phyloP scores from a whole-genome alignment of 2,888 invertebrate genomes.

The Lithophane socia region DNA sequence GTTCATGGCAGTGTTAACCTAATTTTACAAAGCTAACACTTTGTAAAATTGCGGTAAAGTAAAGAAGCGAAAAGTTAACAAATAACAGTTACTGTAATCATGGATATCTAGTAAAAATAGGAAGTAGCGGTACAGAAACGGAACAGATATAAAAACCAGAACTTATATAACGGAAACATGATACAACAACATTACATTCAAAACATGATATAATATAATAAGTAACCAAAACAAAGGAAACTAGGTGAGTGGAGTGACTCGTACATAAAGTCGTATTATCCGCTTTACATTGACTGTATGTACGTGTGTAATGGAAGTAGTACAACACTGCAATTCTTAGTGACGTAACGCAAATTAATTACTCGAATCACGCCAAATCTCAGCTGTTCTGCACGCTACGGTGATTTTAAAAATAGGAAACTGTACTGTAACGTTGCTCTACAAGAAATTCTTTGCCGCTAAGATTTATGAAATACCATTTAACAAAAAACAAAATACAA shows the following conservation, averaged over 20 bases:
- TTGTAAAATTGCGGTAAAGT: slow-evolving; percentile 29
- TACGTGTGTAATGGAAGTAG: slow-evolving; percentile 58
- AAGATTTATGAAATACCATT: slow-evolving; percentile 62
- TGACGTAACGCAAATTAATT: slow-evolving; percentile 68
- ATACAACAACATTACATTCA: slow-evolving; percentile 42
- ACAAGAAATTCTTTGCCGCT: slow-evolving; percentile 60
- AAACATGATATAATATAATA: slow-evolving; percentile 53
- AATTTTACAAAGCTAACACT: no score
- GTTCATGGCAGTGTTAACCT: slow-evolving; percentile 44
- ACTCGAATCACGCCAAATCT: slow-evolving; percentile 69
- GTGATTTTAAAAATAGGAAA: slow-evolving; percentile 67
- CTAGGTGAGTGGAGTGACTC: slow-evolving; percentile 56
- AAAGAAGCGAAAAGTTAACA: slow-evolving; percentile 15
- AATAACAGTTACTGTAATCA: slow-evolving; percentile 29
- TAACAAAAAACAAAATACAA: slow-evolving; percentile 55
- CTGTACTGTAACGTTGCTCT: slow-evolving; percentile 64
- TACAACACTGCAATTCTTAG: slow-evolving; percentile 60
- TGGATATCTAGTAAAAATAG: slow-evolving; percentile 37
- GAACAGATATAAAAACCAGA: slow-evolving; percentile 36
- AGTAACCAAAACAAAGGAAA: slow-evolving; percentile 54
- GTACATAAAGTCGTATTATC: slow-evolving; percentile 50
- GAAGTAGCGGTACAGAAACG: slow-evolving; percentile 40
- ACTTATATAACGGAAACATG: slow-evolving; percentile 50
- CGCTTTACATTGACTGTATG: slow-evolving; percentile 30
- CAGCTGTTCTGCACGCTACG: slow-evolving; percentile 69